A percentile compares a stretch with the other conserved stretches of the same genome.
Conservation (phyloP, 2,113 vertebrate genomes). For the Pygoscelis antarcticus region DNA sequence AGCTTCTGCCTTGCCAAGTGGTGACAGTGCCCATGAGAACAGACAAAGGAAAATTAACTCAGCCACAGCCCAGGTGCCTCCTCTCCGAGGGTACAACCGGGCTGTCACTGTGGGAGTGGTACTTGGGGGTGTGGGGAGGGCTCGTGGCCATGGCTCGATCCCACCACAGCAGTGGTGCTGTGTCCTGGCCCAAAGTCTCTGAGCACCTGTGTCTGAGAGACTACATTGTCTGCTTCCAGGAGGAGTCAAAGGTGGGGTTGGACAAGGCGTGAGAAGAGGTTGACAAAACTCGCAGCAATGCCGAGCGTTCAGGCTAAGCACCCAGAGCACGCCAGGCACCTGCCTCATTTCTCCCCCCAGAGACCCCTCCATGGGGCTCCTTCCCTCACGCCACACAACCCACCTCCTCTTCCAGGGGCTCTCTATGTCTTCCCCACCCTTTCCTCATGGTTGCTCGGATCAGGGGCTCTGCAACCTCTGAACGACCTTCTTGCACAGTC, state of each 20-base stretch:
- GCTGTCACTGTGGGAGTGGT: not conserved
- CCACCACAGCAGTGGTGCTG: not conserved
- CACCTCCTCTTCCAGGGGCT: not conserved
- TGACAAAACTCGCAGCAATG: not conserved
- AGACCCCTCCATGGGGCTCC: not conserved
- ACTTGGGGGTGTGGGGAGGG: not conserved
- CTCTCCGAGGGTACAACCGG: not conserved
- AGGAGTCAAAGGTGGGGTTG: not conserved
- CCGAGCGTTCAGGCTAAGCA: not conserved
- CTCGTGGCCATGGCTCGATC: not conserved
- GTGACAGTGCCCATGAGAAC: not conserved
- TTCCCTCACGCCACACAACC: not conserved
- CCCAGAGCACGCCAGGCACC: rapidly evolving
- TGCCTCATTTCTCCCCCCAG: not conserved
- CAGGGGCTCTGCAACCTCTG: not conserved
- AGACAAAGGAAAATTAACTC: not conserved
- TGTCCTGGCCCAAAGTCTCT: not conserved
- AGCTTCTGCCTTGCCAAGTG: not conserved
- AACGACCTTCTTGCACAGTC: not conserved
- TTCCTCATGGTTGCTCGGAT: not conserved
- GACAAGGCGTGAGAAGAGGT: not conserved
- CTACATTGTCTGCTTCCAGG: not conserved
- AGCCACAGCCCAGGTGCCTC: not conserved
- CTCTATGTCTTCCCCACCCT: not conserved
- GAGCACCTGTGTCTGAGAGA: not conserved